Conservation (phyloP, 2,113 vertebrate genomes). For the Monopterus albus region DNA sequence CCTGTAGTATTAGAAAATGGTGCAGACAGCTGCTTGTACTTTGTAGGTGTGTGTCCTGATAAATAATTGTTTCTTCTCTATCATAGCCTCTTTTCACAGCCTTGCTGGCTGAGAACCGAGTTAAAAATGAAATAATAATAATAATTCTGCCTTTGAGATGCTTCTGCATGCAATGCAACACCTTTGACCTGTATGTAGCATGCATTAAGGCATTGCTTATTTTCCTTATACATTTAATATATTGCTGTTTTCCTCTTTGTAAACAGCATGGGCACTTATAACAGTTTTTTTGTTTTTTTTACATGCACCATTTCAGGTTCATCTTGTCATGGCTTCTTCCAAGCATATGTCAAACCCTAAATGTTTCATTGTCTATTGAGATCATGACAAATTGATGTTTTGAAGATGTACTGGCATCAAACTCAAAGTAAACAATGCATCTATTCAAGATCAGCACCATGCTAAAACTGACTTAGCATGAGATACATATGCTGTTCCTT, state of each 20-base stretch:
- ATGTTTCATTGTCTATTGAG: constrained; percentile 62
- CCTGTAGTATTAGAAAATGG: constrained; percentile 63
- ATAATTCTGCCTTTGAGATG: constrained; percentile 46
- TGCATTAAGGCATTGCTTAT: constrained; percentile 64
- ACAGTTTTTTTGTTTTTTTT: constrained; percentile 26
- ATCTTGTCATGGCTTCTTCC: constrained; percentile 58
- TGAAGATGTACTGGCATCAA: constrained; percentile 38
- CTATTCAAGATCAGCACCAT: constrained; percentile 62
- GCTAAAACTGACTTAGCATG: constrained; percentile 56
- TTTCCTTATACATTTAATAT: constrained; percentile 24
- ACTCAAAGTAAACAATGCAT: constrained; percentile 52
- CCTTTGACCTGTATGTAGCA: constrained; percentile 44
- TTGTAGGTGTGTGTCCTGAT: constrained; percentile 70
- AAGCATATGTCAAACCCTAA: constrained; percentile 70
- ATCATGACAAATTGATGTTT: constrained; percentile 74
- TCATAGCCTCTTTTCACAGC: constrained; percentile 67
- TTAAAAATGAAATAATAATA: no score
- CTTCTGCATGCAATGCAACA: constrained; percentile 20
- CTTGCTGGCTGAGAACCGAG: constrained; percentile 48
- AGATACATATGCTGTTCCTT: constrained; percentile 45
- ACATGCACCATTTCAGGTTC: constrained; percentile 51
- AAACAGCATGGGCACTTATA: constrained; percentile 33
- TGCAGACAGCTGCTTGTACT: constrained; percentile 73
- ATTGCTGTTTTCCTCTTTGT: constrained; percentile 44
- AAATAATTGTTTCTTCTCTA: constrained; percentile 80